Percentiles rank a stretch among this genome's conserved stretches.
Conservation (phyloP, 1,140 invertebrate species). For the Bilobella aurantiaca region DNA sequence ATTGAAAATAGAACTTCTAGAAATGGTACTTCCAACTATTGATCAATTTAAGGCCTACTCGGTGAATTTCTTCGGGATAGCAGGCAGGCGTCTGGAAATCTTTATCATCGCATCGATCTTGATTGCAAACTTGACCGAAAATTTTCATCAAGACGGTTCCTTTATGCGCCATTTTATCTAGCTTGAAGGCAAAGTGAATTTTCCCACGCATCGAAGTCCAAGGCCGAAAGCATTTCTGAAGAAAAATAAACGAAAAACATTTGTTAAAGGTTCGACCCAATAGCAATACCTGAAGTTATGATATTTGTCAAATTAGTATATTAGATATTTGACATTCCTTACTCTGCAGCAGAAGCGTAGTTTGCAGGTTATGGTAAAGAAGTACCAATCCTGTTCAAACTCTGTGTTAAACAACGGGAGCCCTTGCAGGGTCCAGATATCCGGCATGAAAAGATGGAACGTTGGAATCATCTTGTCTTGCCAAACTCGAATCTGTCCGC, state of each 20-base stretch:
- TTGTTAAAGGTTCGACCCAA: too few species aligned
- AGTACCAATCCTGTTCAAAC: background rate
- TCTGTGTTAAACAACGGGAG: conserved; percentile 8
- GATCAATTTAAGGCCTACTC: conserved; percentile 6
- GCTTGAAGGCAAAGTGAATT: conserved; percentile 9
- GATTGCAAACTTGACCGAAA: conserved; percentile 21
- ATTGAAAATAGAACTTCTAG: background rate
- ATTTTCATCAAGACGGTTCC: conserved; percentile 21
- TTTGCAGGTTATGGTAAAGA: conserved; percentile 14
- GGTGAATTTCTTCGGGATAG: conserved; percentile 24
- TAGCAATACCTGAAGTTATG: too few species aligned
- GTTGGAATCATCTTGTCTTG: conserved; percentile 14
- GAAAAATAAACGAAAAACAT: background rate
- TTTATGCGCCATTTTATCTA: background rate
- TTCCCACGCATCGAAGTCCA: conserved; percentile 26
- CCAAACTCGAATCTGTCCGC: conserved; percentile 20
- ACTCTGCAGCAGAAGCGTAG: conserved; percentile 22
- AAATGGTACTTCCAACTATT: too few species aligned
- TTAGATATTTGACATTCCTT: conserved; percentile 1
- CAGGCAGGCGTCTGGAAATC: conserved; percentile 19
- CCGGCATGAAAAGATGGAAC: conserved; percentile 4
- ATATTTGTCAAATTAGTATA: background rate
- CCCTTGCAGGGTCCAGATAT: conserved; percentile 15
- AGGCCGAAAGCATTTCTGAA: conserved; percentile 16
- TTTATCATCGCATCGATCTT: conserved; percentile 2